These are phyloP conservation scores for Hemithea aestivaria DNA, from an alignment of 2,888 invertebrate species.

Conservation along the genomic window DNA sequence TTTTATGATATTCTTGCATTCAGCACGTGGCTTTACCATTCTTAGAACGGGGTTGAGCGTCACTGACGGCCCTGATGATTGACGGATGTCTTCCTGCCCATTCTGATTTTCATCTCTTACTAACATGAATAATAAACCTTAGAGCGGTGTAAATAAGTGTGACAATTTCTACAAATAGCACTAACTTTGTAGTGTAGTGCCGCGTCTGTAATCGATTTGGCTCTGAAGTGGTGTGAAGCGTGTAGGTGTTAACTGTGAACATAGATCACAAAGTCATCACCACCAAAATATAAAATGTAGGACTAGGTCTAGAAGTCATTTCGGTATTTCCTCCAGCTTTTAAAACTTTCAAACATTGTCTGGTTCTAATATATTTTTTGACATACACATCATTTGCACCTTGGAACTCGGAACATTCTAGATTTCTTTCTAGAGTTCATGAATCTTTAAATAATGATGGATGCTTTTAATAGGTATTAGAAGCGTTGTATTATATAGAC, in stretches of 20 bases:
- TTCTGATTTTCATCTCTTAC: slow-evolving; percentile 25
- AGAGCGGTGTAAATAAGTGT: slow-evolving; percentile 31
- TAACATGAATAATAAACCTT: slow-evolving; percentile 34
- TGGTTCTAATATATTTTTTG: not conserved
- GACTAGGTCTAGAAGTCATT: slow-evolving; percentile 3
- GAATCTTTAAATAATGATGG: slow-evolving; percentile 13
- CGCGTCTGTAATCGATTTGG: slow-evolving; percentile 51
- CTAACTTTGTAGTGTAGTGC: slow-evolving; percentile 33
- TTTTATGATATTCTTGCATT: slow-evolving; percentile 22
- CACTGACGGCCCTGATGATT: slow-evolving; percentile 52
- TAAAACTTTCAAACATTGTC: not conserved
- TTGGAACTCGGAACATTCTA: slow-evolving; percentile 7
- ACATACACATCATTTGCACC: too few relatives aligned
- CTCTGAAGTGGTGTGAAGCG: slow-evolving; percentile 28
- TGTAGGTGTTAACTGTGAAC: slow-evolving; percentile 48
- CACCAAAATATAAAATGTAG: slow-evolving; percentile 33
- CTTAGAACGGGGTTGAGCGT: slow-evolving; percentile 52
- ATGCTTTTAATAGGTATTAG: slow-evolving; percentile 5
- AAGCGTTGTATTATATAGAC: slow-evolving; percentile 13
- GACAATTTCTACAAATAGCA: slow-evolving; percentile 21
- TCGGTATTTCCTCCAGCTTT: slow-evolving; percentile 4
- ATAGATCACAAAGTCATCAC: slow-evolving; percentile 46
- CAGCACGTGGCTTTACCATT: slow-evolving; percentile 47
- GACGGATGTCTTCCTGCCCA: slow-evolving; percentile 67
- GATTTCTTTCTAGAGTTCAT: slow-evolving; percentile 18